Evolutionary conservation across 2,888 invertebrate genomes (phyloP), one percentile per base, ranked within the genome.

Genomic region (Drosophila neoperkinsi): DNA sequence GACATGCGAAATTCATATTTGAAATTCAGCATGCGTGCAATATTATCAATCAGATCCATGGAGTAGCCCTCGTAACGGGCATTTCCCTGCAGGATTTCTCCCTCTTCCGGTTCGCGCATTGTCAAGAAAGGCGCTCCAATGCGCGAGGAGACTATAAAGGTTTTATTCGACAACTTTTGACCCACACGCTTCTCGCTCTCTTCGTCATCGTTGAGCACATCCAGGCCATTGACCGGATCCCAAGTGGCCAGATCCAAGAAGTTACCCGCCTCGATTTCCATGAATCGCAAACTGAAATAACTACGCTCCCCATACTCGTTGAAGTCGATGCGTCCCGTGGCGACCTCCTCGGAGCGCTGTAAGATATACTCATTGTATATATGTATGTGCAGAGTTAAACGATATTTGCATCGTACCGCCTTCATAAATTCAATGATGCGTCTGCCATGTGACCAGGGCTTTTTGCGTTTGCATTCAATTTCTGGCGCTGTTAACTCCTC

Each of bases 11-110:
- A 95, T 82, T 94, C 94, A 89, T 96, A 97, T 81, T 95, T 95
- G 82, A 97, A 95, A 70, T 95, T 94, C 58, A 96, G 91, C 21
- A 95, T 93, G 78, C 95, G 94, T 18, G 98, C 95, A 81, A 99
- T 96, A 89, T 96, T 96, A 74, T 96, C 95, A 82, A 99, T 96
- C 31, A 99, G 94, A 93, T 99, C 99, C 91, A 98, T 95, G 7
- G 97, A 96, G 92, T 98, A 99, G 1, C 98, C 98, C 92, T 98
- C 97, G 91, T 95, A 98, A 43, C 96, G 94, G 81, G 96, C 96
- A 91, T 98, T 97, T 0, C 97, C 97, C 46, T 94, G 94, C 21
- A 95, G 89, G 2, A 94, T 91, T 91, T 95, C 94, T 0, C 96
- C 96, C 13, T 95, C 95, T 74, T 94, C 93, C 1, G 95, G 93